Evolutionary conservation across 2,113 vertebrate species (phyloP).

Genomic region (Petroica traversi): DNA sequence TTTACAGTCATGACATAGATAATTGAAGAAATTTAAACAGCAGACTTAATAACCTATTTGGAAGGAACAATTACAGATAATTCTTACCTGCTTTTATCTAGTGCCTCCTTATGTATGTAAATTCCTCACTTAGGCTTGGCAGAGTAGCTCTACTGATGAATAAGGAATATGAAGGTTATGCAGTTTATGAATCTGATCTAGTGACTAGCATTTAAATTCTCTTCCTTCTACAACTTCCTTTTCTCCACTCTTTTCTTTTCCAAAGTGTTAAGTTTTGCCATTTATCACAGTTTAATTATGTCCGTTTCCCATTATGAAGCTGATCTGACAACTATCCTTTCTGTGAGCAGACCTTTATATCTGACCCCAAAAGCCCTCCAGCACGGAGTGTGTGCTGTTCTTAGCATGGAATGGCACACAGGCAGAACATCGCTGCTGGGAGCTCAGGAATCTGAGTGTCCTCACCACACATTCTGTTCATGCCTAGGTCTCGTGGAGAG

Average conservation of each 20-base stretch:
- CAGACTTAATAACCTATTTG: not conserved
- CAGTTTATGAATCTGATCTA: not conserved
- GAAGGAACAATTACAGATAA: not conserved
- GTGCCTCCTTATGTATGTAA: not conserved
- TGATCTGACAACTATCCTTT: not conserved
- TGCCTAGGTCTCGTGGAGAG: fast-evolving
- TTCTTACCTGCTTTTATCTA: not conserved
- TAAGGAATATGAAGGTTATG: not conserved
- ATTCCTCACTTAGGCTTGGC: not conserved
- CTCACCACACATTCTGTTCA: not conserved
- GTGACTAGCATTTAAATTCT: not conserved
- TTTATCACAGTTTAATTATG: not conserved
- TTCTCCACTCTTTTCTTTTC: not conserved
- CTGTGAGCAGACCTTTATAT: not conserved
- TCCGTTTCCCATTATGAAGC: not conserved
- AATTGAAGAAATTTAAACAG: not conserved
- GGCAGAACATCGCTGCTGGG: not conserved
- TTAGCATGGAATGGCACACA: not conserved
- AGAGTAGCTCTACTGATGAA: not conserved
- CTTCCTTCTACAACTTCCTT: not conserved
- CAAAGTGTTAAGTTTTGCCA: not conserved
- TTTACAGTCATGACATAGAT: not conserved
- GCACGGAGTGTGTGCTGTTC: not conserved
- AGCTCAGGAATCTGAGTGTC: not conserved
- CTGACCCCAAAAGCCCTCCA: not conserved